Percentiles rank a stretch among this genome's conserved stretches.
These are phyloP conservation scores for Syrmaticus mikado DNA, from an alignment of 2,113 vertebrate genomes.

Conservation along the genomic window DNA sequence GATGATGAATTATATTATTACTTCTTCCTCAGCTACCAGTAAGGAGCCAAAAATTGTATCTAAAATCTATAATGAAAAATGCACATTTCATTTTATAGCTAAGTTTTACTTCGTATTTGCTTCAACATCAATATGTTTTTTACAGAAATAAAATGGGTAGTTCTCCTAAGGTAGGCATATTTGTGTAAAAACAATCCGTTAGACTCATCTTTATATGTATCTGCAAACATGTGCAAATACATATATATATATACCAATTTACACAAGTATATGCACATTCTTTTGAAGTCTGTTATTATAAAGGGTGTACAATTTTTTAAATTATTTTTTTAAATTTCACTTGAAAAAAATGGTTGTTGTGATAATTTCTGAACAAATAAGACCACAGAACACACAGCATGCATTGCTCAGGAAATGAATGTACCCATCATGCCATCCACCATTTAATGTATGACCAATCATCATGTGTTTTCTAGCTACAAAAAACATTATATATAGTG, in stretches of 20 bases:
- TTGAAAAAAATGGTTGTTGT: background rate
- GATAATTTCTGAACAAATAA: constrained; percentile 25
- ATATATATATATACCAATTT: background rate
- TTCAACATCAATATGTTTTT: background rate
- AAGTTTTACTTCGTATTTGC: background rate
- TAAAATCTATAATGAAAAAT: background rate
- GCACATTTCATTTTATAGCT: background rate
- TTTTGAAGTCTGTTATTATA: background rate
- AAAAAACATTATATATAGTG: too few relatives aligned
- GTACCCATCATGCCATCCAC: background rate
- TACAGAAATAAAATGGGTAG: background rate
- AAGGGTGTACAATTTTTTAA: background rate
- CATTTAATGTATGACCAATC: background rate
- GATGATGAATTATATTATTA: fast-evolving
- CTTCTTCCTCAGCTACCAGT: background rate
- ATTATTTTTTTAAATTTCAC: background rate
- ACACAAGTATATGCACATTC: background rate
- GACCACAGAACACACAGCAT: background rate
- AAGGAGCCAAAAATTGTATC: background rate
- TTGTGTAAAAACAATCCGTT: background rate
- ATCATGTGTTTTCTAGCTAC: background rate
- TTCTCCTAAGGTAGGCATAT: background rate
- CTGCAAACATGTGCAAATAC: background rate
- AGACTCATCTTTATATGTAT: background rate
- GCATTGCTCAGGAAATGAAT: background rate